A percentile compares a stretch with the other conserved stretches of the same genome.
phyloP scores from a whole-genome alignment of 37 sponge, comb jelly and placozoan species.

The Axinella damicornis region DNA sequence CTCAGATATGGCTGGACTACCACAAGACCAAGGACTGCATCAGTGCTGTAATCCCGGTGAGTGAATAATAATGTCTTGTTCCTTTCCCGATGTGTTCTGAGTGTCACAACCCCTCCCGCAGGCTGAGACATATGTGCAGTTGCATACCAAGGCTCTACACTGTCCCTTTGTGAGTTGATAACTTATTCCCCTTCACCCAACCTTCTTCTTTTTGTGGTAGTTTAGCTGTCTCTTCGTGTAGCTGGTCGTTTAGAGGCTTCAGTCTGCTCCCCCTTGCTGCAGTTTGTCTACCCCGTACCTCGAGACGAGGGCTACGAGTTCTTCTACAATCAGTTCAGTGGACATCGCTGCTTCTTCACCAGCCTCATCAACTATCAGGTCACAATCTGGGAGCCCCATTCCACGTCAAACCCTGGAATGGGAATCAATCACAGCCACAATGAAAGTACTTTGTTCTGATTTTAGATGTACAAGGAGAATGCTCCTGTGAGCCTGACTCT shows the following conservation, averaged over 20 bases:
- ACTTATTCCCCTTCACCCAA: background rate
- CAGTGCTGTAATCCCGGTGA: conserved; percentile 73
- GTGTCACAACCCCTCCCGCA: background rate
- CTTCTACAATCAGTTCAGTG: conserved; percentile 63
- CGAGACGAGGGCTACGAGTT: conserved; percentile 79
- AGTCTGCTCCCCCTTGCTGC: background rate
- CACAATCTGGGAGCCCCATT: too few species aligned
- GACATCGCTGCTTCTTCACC: conserved; percentile 69
- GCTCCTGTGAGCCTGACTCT: conserved; percentile 76
- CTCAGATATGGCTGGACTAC: conserved; percentile 79
- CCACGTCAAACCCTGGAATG: too few species aligned
- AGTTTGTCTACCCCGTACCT: conserved; percentile 84
- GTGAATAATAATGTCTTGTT: background rate
- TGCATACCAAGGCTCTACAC: conserved; percentile 37
- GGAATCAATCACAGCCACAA: too few species aligned
- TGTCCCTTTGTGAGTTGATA: conserved; percentile 30
- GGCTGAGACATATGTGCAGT: conserved; percentile 33
- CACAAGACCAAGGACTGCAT: conserved; percentile 69
- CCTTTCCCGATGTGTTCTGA: too few species aligned
- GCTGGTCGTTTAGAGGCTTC: background rate
- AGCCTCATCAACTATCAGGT: conserved; percentile 70
- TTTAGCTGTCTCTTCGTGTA: background rate
- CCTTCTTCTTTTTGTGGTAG: background rate
- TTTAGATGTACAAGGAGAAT: conserved; percentile 59
- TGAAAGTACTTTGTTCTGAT: background rate